Evolutionary conservation across 2,113 vertebrate genomes (phyloP), one percentile per base, ranked within the genome.

Genomic region (Osmerus eperlanus): DNA sequence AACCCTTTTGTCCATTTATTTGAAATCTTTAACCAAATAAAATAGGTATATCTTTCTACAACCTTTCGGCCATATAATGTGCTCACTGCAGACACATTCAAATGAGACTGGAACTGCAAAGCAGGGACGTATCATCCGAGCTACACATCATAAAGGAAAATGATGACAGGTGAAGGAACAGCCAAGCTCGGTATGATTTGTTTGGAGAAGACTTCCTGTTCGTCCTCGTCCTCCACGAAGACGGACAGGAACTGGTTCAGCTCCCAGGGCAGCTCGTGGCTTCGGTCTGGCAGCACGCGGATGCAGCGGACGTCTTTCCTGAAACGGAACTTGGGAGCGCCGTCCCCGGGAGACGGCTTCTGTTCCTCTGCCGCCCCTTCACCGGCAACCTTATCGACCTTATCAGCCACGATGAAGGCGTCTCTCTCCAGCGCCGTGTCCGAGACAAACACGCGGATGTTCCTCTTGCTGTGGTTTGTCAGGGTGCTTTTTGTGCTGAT

Each of bases 131-230:
- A 19, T 51, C 12, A 18, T 4, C 15, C 56, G 16, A 65, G 19
- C 78, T 83, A 88, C 67, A 89, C 68, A 3, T 90, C 85, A 32
- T 88, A 90, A 3, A 90, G 71, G 53, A 88, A 61, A 51, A 89
- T 60, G 3, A 79, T 67, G 0, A 80, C 1, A 0, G 70, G 72
- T 51, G 67, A 54, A 0, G 60, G 52, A 36, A 85, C 53, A 3
- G 3, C 41, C 84, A 87, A 75, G 73, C 83, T 86, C 54, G 74
- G 68, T 12, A 81, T 25, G 55, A 90, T 70, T 16, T 84, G 71
- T 21, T 84, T 89, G 65, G 28, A 70, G 3, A 84, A 87, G 51
- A 89, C 54, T 2, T 73, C 75, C 18, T 80, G 70, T 3, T 90
- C 78, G 0, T 86, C 80, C 12, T 81, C 86, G 4, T 86, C 86